Conservation (phyloP, 92 coral and sea anemone species). For the Palythoa grandiflora region DNA sequence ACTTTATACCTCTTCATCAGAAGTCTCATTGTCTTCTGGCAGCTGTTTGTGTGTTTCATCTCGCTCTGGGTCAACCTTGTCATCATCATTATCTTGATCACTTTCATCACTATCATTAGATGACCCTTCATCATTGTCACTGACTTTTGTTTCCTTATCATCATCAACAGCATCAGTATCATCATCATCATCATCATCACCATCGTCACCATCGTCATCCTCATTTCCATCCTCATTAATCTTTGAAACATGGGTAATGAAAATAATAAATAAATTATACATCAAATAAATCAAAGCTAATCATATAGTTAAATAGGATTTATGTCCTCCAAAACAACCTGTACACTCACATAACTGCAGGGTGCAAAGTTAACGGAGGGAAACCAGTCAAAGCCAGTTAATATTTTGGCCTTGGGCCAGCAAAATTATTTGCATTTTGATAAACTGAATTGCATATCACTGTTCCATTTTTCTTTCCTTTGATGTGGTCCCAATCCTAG, state of each 20-base stretch:
- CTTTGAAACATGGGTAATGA: background rate
- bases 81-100: conserved; percentile 2
- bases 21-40: conserved; percentile 59
- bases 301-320: background rate
- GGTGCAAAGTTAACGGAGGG: no score
- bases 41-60: background rate
- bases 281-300: no score
- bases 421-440: no score
- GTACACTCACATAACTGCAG: no score
- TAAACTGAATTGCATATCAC: no score
- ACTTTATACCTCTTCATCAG: conserved; percentile 76
- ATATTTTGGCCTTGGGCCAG: no score
- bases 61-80: background rate
- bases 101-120: conserved; percentile 41
- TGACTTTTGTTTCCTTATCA: conserved; percentile 33
- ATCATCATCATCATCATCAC: conserved; percentile 34
- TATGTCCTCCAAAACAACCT: background rate
- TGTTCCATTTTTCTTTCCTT: no score
- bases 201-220: conserved; percentile 29
- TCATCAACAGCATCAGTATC: conserved; percentile 22
- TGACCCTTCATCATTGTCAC: conserved; percentile 22
- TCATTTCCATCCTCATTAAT: conserved; percentile 23
- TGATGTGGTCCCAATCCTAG: no score
- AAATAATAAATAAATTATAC: background rate
- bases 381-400: no score